Evolutionary conservation across 2,888 invertebrate species (phyloP).

Genomic region (Diploptera punctata): DNA sequence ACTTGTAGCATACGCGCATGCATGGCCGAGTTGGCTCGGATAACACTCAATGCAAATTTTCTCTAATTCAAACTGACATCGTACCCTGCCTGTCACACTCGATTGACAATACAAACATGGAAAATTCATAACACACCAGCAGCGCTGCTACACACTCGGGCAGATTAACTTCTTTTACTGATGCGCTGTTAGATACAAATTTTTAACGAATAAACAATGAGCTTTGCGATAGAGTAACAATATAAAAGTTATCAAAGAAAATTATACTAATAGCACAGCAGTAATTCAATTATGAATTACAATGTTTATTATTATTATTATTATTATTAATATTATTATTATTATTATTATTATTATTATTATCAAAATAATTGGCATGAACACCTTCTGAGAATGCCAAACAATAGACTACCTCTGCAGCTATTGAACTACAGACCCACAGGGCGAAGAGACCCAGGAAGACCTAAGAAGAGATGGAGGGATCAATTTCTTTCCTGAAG

Average conservation of each 20-base stretch:
- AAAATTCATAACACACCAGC: constrained; percentile 33
- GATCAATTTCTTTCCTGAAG: no score
- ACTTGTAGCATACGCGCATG: neutral
- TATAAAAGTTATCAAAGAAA: no score
- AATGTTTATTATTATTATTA: neutral
- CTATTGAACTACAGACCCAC: no score
- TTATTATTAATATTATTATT: neutral
- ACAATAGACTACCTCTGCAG: no score
- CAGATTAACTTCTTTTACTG: constrained; percentile 31
- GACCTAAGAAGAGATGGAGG: no score
- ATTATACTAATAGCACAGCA: no score
- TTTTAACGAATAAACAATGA: constrained; percentile 16
- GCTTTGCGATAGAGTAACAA: no score
- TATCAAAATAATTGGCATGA: no score
- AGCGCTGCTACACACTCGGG: neutral
- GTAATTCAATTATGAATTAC: neutral
- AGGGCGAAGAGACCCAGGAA: no score
- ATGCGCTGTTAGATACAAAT: constrained; percentile 18
- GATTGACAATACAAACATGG: constrained; percentile 39
- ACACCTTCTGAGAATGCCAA: no score
- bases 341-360: neutral
- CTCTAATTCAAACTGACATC: constrained; percentile 36
- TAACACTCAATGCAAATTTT: constrained; percentile 39
- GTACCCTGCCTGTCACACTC: constrained; percentile 30
- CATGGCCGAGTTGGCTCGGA: constrained; percentile 27